Conservation (phyloP, 2,113 vertebrate species). For the Notothenia rossii region DNA sequence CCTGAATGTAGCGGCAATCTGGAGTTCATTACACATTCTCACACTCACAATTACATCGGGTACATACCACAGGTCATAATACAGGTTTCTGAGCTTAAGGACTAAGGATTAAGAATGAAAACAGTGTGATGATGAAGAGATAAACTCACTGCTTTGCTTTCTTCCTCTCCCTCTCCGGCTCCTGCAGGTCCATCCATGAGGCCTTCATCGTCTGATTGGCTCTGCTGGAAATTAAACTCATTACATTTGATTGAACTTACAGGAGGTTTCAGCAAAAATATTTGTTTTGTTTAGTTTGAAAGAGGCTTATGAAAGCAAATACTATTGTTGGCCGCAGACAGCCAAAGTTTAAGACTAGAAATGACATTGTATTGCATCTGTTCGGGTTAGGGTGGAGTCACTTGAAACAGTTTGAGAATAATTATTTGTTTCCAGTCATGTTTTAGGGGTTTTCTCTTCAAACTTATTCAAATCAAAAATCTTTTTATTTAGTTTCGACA, state of each 20-base stretch:
- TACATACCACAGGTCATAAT: neutral
- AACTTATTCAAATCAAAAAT: no score
- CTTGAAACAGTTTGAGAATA: neutral
- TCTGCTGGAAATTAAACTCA: constrained; percentile 18
- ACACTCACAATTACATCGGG: neutral
- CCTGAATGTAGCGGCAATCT: neutral
- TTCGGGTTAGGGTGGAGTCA: neutral
- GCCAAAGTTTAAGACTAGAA: neutral
- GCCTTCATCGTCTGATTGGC: constrained; percentile 37
- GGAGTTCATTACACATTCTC: neutral
- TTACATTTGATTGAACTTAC: neutral
- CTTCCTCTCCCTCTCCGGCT: neutral
- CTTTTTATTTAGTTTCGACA: no score
- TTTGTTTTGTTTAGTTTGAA: neutral
- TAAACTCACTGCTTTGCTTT: constrained; percentile 48
- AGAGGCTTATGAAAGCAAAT: neutral
- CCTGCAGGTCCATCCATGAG: constrained; percentile 25
- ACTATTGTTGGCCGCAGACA: neutral
- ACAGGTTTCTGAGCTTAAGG: neutral
- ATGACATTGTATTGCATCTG: neutral
- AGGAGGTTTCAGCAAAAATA: no score
- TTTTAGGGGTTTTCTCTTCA: neutral
- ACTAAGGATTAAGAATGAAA: neutral
- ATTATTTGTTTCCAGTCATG: neutral
- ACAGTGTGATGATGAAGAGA: neutral